Percentiles rank a stretch among this genome's conserved stretches.
phyloP scores from a whole-genome alignment of 2,113 vertebrate species.

The Hydropotes inermis region DNA sequence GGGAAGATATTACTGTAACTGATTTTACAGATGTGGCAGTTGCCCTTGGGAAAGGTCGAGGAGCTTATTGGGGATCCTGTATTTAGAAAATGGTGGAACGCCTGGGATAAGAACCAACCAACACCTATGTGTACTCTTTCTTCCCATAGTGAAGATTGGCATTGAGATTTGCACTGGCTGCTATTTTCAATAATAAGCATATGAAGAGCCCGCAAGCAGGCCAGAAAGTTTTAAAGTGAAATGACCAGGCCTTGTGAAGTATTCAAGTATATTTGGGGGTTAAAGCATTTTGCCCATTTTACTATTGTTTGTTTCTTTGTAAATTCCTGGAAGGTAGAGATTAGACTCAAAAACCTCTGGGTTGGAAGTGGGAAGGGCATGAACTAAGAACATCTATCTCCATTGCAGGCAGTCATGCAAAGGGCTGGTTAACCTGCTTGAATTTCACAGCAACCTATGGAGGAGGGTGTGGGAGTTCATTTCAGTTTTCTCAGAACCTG shows the following conservation, averaged over 20 bases:
- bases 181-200: not conserved
- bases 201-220: not conserved
- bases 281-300: not conserved
- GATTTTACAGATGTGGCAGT: not conserved
- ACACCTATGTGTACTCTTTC: not conserved
- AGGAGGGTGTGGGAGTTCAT: not conserved
- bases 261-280: not conserved
- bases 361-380: not conserved
- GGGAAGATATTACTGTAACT: not conserved
- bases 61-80: not conserved
- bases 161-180: not conserved
- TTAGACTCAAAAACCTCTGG: not conserved
- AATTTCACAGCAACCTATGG: slow-evolving; percentile 25
- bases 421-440: slow-evolving; percentile 35
- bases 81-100: not conserved
- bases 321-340: slow-evolving; percentile 1
- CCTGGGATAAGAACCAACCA: not conserved
- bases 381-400: not conserved
- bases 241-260: not conserved
- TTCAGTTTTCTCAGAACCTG: slow-evolving; percentile 18
- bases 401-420: not conserved
- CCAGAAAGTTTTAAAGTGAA: slow-evolving; percentile 12
- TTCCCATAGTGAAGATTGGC: not conserved
- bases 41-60: not conserved
- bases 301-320: slow-evolving; percentile 20